Percentiles rank a stretch among this genome's conserved stretches.
These are phyloP conservation scores for Drosophila grimshawi DNA, from an alignment of 1,140 invertebrate species.

Conservation along the genomic window DNA sequence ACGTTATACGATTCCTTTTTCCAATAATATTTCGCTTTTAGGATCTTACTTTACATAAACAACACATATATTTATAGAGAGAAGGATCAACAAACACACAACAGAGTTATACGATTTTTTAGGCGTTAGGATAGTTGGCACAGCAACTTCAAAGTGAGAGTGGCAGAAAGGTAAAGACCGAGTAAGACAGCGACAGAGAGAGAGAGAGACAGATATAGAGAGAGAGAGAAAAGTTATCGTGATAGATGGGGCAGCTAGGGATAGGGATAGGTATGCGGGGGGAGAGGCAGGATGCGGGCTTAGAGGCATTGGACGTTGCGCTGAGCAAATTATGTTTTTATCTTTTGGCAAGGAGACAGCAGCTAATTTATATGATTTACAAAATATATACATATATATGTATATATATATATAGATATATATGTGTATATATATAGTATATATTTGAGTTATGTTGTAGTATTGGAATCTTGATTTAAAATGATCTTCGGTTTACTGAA, in stretches of 20 bases:
- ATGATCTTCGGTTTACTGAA: constrained; percentile 9
- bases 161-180: not conserved
- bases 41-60: constrained; percentile 48
- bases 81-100: constrained; percentile 27
- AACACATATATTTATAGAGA: constrained; percentile 42
- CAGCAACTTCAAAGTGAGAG: constrained; percentile 19
- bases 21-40: constrained; percentile 58
- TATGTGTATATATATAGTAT: constrained; percentile 4
- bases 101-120: constrained; percentile 67
- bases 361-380: constrained; percentile 37
- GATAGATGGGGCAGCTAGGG: constrained; percentile 45
- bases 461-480: constrained; percentile 53
- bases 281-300: not conserved
- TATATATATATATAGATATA: too few relatives aligned
- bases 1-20: constrained; percentile 80
- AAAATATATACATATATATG: constrained; percentile 13
- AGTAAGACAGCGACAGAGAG: constrained; percentile 4
- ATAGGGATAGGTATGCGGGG: not conserved
- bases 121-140: constrained; percentile 53
- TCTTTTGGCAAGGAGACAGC: constrained; percentile 59
- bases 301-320: constrained; percentile 39
- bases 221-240: constrained; percentile 20
- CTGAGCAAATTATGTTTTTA: constrained; percentile 60
- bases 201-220: constrained; percentile 25
- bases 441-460: constrained; percentile 23